Evolutionary conservation across 2,888 invertebrate genomes (phyloP).

Genomic region (Pterobdella sp.): DNA sequence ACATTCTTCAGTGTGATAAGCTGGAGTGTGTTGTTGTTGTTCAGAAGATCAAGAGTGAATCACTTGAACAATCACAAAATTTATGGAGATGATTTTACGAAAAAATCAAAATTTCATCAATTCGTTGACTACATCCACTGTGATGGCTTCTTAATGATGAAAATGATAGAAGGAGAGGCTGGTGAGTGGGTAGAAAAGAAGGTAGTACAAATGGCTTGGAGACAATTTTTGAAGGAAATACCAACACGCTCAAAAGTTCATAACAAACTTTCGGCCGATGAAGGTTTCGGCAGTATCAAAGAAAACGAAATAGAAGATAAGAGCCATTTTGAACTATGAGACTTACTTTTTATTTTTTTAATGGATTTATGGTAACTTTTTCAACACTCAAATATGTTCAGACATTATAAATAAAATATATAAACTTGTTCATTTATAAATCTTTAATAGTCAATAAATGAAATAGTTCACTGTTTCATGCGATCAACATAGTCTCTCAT

Average conservation of each 20-base stretch:
- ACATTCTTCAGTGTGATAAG: conserved; percentile 32
- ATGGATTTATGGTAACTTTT: too few relatives aligned
- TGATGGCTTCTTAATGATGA: conserved; percentile 36
- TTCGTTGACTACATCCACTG: conserved; percentile 33
- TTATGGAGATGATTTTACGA: conserved; percentile 27
- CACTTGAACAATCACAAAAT: conserved; percentile 39
- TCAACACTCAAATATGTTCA: too few relatives aligned
- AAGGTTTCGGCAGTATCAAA: conserved; percentile 1
- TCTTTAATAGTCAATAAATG: too few relatives aligned
- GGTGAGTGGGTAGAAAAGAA: conserved; percentile 34
- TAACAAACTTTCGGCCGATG: not conserved
- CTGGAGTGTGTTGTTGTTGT: conserved; percentile 35
- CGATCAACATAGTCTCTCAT: conserved; percentile 40
- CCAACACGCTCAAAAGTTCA: too few relatives aligned
- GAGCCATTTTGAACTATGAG: too few relatives aligned
- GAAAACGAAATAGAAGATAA: not conserved
- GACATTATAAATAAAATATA: too few relatives aligned
- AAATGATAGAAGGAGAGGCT: conserved; percentile 34
- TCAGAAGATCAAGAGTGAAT: conserved; percentile 48
- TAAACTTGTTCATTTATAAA: too few relatives aligned
- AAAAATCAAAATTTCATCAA: conserved; percentile 33
- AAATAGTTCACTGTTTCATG: conserved; percentile 32
- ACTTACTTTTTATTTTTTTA: too few relatives aligned
- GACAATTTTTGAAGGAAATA: too few relatives aligned
- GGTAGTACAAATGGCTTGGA: conserved; percentile 35